Base-by-base conservation (phyloP, 1,140 invertebrate genomes). In the Solen grandis region DNA sequence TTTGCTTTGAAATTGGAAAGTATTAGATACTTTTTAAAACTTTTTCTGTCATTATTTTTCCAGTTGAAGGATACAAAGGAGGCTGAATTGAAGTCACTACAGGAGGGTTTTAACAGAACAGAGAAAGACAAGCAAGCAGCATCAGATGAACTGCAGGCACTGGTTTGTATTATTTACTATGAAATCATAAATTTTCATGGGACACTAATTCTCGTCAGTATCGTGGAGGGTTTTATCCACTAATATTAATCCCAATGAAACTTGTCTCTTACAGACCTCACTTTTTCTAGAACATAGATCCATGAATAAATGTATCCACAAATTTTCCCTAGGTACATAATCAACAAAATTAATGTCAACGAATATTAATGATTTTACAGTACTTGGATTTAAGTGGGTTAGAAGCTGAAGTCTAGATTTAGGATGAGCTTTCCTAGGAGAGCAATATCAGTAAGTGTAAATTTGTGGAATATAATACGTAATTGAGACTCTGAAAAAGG, bases 51-150 rank as follows among this genome's bases (percentile, higher is more conserved):
- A 33, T 31, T 27, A 35, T 14, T 35, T 1, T 59, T 74, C 4
- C 27, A 74, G 70, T 62, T 59, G 25, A 74, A 74, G 54, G 74
- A 76, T 16, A 1, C 13, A 0, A 76, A 66, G 33, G 74, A 76
- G 19, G 29, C 3, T 36, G 74, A 76, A 66, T 35, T 55, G 14
- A 65, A 10, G 16, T 54, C 60, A 2, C 25, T 54, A 27, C 52
- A 38, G 8, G 60, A 76, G n/a, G 66, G 36, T n/a, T 38, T 66
- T 10, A 38, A 13, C n/a, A 76, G 54, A 25, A 16, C 66, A 1
- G 46, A 76, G 33, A 29, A 65, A 8, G 66, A 66, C 19, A 31
- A 50, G 5, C 14, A 22, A 0, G 59, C 19, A 19, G 38, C 46
- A 2, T 33, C 19, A 19, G 29, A 60, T 22, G n/a, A 75, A 75